A percentile compares a stretch with the other conserved stretches of the same genome.
These are phyloP conservation scores for Styela clava DNA, from an alignment of 23 tunicate genomes.

Conservation along the genomic window DNA sequence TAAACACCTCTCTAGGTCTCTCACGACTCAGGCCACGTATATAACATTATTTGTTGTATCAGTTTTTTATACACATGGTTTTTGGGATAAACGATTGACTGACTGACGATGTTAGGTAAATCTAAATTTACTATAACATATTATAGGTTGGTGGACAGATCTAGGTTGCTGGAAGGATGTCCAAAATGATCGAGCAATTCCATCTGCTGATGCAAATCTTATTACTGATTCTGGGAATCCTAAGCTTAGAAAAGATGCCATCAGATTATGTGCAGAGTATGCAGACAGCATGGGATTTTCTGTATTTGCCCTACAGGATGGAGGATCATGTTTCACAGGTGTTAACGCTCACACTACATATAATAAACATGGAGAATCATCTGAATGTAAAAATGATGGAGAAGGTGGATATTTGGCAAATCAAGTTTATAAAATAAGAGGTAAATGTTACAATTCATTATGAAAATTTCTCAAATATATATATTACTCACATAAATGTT, in stretches of 20 bases:
- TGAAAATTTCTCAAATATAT: too few species aligned
- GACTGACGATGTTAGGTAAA: too few species aligned
- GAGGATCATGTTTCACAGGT: not conserved
- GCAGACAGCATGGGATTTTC: not conserved
- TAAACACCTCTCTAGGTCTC: too few species aligned
- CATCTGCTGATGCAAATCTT: not conserved
- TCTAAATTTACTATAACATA: too few species aligned
- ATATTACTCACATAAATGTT: too few species aligned
- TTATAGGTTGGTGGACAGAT: not conserved
- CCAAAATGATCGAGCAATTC: not conserved
- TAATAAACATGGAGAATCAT: not conserved
- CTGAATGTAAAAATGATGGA: not conserved
- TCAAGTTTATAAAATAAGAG: slow-evolving; percentile 15
- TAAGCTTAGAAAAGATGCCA: not conserved
- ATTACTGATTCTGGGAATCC: not conserved
- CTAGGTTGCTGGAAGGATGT: not conserved
- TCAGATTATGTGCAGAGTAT: not conserved
- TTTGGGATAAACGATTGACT: too few species aligned
- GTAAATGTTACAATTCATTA: too few species aligned
- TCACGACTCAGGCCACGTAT: too few species aligned
- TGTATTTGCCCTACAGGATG: slow-evolving; percentile 16
- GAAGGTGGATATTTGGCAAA: slow-evolving; percentile 8
- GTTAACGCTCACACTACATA: not conserved
- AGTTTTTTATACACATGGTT: too few species aligned
- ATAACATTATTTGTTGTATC: too few species aligned